Evolutionary conservation across 2,888 invertebrate genomes (phyloP).

Genomic region (Cephalotes varians): DNA sequence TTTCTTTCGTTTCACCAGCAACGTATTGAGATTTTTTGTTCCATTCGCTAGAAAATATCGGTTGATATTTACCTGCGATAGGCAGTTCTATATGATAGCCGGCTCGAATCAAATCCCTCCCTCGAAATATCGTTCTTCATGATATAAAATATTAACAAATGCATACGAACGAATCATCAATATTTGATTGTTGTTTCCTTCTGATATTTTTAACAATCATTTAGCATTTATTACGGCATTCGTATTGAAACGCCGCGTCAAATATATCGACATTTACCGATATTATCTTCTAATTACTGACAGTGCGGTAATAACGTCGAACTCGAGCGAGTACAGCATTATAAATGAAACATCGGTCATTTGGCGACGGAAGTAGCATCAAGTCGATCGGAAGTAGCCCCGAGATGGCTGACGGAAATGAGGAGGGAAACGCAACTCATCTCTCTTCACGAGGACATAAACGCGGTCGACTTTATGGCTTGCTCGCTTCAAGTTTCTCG

Average conservation of each 20-base stretch:
- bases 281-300: slow-evolving; percentile 43
- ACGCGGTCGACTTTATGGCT: slow-evolving; percentile 33
- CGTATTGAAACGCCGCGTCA: background rate
- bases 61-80: slow-evolving; percentile 27
- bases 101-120: slow-evolving; percentile 17
- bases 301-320: slow-evolving; percentile 16
- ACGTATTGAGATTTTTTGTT: background rate
- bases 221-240: background rate
- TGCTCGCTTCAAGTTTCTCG: slow-evolving; percentile 18
- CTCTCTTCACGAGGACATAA: slow-evolving; percentile 28
- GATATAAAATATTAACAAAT: slow-evolving; percentile 8
- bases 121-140: slow-evolving; percentile 8
- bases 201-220: slow-evolving; percentile 14
- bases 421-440: slow-evolving; percentile 42
- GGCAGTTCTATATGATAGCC: background rate
- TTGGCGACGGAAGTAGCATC: slow-evolving; percentile 45
- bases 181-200: slow-evolving; percentile 16
- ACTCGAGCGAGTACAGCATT: slow-evolving; percentile 16
- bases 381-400: slow-evolving; percentile 46
- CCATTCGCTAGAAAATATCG: background rate
- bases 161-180: background rate
- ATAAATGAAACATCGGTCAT: slow-evolving; percentile 49
- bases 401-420: slow-evolving; percentile 47
- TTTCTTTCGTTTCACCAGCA: background rate
- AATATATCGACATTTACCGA: background rate